Conservation (phyloP, 2,113 vertebrate species). For the Lutjanus erythropterus region DNA sequence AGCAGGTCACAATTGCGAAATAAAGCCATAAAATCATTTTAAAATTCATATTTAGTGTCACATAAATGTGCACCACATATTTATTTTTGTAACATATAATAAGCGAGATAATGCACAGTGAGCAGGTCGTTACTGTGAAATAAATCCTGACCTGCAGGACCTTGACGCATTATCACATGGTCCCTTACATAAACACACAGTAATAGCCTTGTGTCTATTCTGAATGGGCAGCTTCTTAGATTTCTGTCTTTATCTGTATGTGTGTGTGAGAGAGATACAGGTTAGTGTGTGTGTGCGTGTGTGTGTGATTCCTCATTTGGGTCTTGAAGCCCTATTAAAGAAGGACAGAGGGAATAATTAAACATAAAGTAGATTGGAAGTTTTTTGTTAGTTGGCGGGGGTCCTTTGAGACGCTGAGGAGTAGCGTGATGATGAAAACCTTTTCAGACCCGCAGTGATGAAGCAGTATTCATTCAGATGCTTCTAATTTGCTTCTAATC, state of each 20-base stretch:
- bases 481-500: constrained; percentile 61
- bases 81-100: too few relatives aligned
- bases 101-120: too few relatives aligned
- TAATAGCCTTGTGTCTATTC: background rate
- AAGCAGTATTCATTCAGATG: constrained; percentile 41
- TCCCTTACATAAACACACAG: too few relatives aligned
- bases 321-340: constrained; percentile 33
- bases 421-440: constrained; percentile 51
- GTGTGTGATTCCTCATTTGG: constrained; percentile 21
- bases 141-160: too few relatives aligned
- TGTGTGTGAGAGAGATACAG: background rate
- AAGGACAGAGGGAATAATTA: constrained; percentile 58
- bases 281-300: background rate
- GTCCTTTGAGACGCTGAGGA: constrained; percentile 39
- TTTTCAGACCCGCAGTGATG: constrained; percentile 40
- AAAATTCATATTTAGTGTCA: too few relatives aligned
- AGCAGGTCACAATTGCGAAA: too few relatives aligned
- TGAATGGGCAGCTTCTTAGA: background rate
- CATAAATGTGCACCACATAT: too few relatives aligned
- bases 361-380: constrained; percentile 37
- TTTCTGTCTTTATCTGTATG: background rate
- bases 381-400: constrained; percentile 16
- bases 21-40: too few relatives aligned
- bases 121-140: too few relatives aligned
- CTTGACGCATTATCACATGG: too few relatives aligned